phyloP scores from a whole-genome alignment of 1,140 invertebrate genomes.

The Magallana ariakensis region DNA sequence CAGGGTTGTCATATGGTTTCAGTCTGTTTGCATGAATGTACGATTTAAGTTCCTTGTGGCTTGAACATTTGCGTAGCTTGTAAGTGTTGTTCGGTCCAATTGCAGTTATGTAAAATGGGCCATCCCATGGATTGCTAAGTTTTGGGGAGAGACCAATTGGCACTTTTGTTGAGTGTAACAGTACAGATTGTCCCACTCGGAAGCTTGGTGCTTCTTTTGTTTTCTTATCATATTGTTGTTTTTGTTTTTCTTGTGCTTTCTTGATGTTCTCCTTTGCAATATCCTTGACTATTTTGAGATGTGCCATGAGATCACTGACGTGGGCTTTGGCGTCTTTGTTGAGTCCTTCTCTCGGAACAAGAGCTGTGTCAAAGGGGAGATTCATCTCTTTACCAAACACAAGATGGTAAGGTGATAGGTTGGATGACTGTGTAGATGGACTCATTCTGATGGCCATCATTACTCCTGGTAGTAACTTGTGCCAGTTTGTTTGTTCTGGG shows the following conservation, averaged over 20 bases:
- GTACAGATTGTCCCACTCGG: constrained; percentile 44
- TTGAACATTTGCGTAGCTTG: neutral
- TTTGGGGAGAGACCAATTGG: neutral
- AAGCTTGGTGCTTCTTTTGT: constrained; percentile 37
- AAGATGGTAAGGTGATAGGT: constrained; percentile 50
- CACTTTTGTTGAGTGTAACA: constrained; percentile 40
- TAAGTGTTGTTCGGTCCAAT: constrained; percentile 55
- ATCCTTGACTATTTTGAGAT: neutral
- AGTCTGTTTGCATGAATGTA: constrained; percentile 41
- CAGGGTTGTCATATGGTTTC: constrained; percentile 27
- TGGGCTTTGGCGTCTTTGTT: neutral
- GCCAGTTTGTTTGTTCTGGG: constrained; percentile 54
- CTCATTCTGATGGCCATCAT: constrained; percentile 27
- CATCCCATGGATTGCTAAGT: constrained; percentile 47
- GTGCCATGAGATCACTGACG: no score
- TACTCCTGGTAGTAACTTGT: constrained; percentile 25
- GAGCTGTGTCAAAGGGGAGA: no score
- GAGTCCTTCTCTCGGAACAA: neutral
- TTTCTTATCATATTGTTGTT: constrained; percentile 10
- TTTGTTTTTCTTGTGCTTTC: neutral
- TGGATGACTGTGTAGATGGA: constrained; percentile 47
- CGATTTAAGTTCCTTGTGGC: neutral
- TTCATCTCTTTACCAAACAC: constrained; percentile 47
- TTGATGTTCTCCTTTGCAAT: neutral
- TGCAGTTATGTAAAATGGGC: constrained; percentile 52